These are phyloP conservation scores for Cynoglossus semilaevis DNA, from an alignment of 2,113 vertebrate species.

Conservation along the genomic window DNA sequence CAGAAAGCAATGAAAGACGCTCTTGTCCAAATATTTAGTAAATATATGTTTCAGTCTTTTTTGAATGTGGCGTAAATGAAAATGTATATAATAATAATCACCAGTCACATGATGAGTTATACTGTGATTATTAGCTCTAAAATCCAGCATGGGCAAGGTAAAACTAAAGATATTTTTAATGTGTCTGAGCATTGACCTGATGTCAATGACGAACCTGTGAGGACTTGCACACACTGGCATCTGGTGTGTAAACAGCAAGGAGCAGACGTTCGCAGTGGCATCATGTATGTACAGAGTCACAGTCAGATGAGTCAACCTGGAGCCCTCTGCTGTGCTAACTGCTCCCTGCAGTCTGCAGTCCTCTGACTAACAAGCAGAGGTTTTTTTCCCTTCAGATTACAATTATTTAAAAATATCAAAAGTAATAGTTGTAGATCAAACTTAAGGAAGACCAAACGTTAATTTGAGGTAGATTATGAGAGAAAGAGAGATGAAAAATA, in stretches of 20 bases:
- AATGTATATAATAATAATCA: background rate
- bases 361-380: too few relatives aligned
- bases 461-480: too few relatives aligned
- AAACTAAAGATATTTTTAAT: background rate
- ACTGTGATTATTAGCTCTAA: constrained; percentile 10
- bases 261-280: constrained; percentile 28
- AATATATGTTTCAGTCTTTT: too few relatives aligned
- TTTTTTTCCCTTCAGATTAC: too few relatives aligned
- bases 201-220: background rate
- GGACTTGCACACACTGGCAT: constrained; percentile 10
- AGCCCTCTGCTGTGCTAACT: constrained; percentile 40
- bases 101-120: constrained; percentile 37
- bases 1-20: too few relatives aligned
- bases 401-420: too few relatives aligned
- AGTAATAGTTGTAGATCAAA: too few relatives aligned
- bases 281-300: constrained; percentile 27
- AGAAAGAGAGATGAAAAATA: too few relatives aligned
- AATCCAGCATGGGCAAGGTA: background rate
- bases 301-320: constrained; percentile 45
- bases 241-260: constrained; percentile 8
- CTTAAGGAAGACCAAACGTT: too few relatives aligned
- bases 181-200: background rate
- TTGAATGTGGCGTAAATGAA: too few relatives aligned
- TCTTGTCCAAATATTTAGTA: too few relatives aligned
- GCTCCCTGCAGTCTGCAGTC: constrained; percentile 18